Percentiles rank a stretch among this genome's conserved stretches.
phyloP scores from a whole-genome alignment of 2,888 invertebrate genomes.

The Tetheella fluctuosa region DNA sequence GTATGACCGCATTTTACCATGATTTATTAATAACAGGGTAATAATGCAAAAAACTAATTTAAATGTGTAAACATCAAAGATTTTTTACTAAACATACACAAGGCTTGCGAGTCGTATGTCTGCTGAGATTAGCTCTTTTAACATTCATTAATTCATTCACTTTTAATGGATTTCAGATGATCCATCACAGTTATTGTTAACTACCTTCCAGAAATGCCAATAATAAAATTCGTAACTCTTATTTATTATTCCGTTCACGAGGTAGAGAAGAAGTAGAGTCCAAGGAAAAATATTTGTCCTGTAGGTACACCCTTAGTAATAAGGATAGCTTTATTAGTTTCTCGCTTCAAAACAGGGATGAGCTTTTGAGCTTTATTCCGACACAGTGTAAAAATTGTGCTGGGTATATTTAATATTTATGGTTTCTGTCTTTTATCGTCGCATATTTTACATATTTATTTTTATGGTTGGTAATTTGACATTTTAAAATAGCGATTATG shows the following conservation, averaged over 20 bases:
- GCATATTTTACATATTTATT: conserved; percentile 2
- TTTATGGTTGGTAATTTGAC: neutral
- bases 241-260: neutral
- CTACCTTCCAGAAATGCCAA: neutral
- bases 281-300: neutral
- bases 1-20: too few relatives aligned
- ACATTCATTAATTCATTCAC: neutral
- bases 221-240: neutral
- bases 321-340: neutral
- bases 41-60: neutral
- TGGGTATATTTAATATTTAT: conserved; percentile 1
- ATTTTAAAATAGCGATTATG: neutral
- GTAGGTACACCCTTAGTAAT: neutral
- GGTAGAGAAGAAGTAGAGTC: neutral
- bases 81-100: neutral
- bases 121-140: too few relatives aligned
- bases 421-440: neutral
- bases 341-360: neutral
- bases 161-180: neutral
- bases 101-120: too few relatives aligned
- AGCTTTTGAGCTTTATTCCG: conserved; percentile 4
- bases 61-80: too few relatives aligned
- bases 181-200: neutral
- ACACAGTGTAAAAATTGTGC: conserved; percentile 1
- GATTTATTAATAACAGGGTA: too few relatives aligned